Base-by-base conservation (phyloP, 2,888 invertebrate species). In the Coecobrya sp. region DNA sequence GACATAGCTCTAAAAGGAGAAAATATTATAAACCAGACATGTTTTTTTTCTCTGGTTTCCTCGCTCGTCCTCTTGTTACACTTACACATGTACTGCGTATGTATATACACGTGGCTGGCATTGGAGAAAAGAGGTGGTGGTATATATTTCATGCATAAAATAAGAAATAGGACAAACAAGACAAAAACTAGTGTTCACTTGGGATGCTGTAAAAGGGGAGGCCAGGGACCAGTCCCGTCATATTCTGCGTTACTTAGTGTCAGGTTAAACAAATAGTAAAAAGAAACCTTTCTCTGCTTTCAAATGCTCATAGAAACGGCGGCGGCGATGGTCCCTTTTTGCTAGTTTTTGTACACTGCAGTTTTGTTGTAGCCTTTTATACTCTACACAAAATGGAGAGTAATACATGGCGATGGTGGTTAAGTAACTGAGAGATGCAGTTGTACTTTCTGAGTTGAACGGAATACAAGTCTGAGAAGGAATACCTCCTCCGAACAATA, bases 181-280 rank as follows among this genome's bases (percentile, higher is more conserved):
- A 84, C 87, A 87, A 82, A 87, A 87, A 84, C 73, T 92, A 92
- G 82, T 87, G 91, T 92, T 68, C 91, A 79, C 82, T 84, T 45
- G 91, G 91, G 91, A 92, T 87, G 25, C 73, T 45, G 82, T 62
- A 87, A 91, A 87, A 81, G 82, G 82, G 82, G 87, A 87, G 91
- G 36, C 87, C 55, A 22, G 91, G 87, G 91, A 87, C 87, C 45
- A 87, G 73, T 87, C 30, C 91, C 73, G 91, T 91, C 91, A 91
- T 91, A 86, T 91, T 91, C 90, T 36, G 62, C 81, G 22, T 91
- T 91, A 73, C 91, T 91, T 91, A 91, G 70, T 86, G 91, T 81
- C 91, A 91, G 81, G 91, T 91, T 91, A 81, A 91, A 85, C 86
- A 91, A 91, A 91, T 91, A 76, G 91, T 73, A 55, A 91, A n/a